Evolutionary conservation across 35 echinoderm and acorn worm species (phyloP), one percentile per base, ranked within the genome.

Genomic region (Amphiura filiformis): DNA sequence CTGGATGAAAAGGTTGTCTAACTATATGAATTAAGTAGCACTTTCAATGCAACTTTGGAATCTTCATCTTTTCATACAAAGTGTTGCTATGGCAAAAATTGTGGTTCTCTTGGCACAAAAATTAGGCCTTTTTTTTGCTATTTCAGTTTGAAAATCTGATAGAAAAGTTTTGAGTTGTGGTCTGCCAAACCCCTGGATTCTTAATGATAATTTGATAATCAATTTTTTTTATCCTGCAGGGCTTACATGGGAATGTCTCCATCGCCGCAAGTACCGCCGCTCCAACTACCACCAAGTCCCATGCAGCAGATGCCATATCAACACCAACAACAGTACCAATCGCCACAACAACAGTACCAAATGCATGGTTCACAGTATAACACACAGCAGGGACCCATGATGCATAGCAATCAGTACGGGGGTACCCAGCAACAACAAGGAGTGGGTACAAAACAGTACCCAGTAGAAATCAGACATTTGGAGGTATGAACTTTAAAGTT

Each of bases 401-500:
- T 70, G 65, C 38, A 87, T 78, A 76, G 37, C 65, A 22, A 30
- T 5, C 36, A 78, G 26, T 87, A 87, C 30, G 65, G 65, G 11
- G 40, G 36, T 38, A 84, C 81, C 23, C 88, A 90, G 64, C 17
- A 56, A 2, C 39, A 83, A 14, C 78, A 47, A 23, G 26, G 37
- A 40, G 39, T 49, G 57, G 88, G 17, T 1, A 65, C 79, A 56
- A 14, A 65, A 36, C 88, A 47, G 31, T 93, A 83, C 37, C 90
- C 90, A 28, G 57, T 92, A 20, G 89, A 95, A 44, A 95, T 95
- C 84, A 95, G 65, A 35, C 93, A 95, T 77, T 75, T 95, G 70
- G 93, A 95, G 93, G 41, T 47, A 17, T 47, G 41, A 9, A 47
- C 41, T 47, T 47, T 47, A 47, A 17, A 47, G 41, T 47, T 47